phyloP scores from a whole-genome alignment of 2,797 vertebrate species.

The Phoebastria nigripes region DNA sequence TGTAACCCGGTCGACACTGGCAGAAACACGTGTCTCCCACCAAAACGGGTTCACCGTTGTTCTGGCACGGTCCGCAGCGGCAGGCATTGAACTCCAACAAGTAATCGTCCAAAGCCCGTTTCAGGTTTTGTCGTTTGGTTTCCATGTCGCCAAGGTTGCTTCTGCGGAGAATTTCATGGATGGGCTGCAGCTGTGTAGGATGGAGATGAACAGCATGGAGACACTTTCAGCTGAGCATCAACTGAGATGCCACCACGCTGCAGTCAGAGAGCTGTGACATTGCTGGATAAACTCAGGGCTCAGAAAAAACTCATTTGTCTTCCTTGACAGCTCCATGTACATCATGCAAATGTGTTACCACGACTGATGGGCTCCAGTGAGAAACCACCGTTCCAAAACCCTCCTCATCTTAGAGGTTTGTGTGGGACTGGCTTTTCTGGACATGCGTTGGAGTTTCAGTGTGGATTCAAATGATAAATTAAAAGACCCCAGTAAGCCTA shows the following conservation, averaged over 20 bases:
- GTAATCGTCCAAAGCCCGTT: constrained; percentile 80
- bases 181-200: constrained; percentile 78
- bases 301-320: constrained; percentile 8
- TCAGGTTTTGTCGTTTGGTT: constrained; percentile 77
- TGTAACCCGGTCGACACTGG: constrained; percentile 73
- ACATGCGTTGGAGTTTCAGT: background rate
- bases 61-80: constrained; percentile 82
- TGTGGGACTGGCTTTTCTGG: background rate
- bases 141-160: constrained; percentile 72
- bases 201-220: background rate
- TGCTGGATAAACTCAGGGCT: background rate
- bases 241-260: background rate
- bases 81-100: constrained; percentile 83
- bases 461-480: background rate
- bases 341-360: background rate
- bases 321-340: background rate
- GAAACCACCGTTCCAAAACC: constrained; percentile 14
- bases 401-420: background rate
- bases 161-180: constrained; percentile 81
- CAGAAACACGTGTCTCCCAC: constrained; percentile 79
- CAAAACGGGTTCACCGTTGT: constrained; percentile 82
- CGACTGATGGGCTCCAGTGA: background rate
- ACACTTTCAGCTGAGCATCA: background rate
- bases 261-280: background rate
- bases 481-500: background rate